Evolutionary conservation across 2,888 invertebrate species (phyloP).

Genomic region (Nycteola revayana): DNA sequence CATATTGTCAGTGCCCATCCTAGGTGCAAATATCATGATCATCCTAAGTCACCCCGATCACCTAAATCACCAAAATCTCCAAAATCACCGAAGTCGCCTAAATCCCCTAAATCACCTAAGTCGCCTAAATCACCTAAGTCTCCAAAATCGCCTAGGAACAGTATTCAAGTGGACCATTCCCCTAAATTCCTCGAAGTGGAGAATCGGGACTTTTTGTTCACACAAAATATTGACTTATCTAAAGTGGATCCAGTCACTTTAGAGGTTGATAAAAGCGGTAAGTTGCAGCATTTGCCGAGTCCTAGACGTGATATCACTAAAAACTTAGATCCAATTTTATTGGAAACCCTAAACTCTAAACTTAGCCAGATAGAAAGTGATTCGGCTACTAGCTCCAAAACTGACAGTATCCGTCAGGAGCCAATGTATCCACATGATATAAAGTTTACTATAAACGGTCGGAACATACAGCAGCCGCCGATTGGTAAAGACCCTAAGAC

Average conservation of each 20-base stretch:
- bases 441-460: constrained; percentile 76
- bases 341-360: constrained; percentile 87
- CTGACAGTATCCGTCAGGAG: constrained; percentile 85
- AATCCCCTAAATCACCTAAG: constrained; percentile 84
- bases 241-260: constrained; percentile 88
- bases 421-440: constrained; percentile 78
- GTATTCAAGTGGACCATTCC: constrained; percentile 58
- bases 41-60: constrained; percentile 76
- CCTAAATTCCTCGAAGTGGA: constrained; percentile 77
- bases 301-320: constrained; percentile 88
- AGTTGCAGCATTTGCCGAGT: constrained; percentile 84
- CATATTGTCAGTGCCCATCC: constrained; percentile 72
- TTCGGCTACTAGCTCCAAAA: constrained; percentile 88
- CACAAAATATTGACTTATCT: constrained; percentile 88
- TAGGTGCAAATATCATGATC: constrained; percentile 76
- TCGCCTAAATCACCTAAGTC: constrained; percentile 81
- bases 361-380: constrained; percentile 89
- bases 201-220: constrained; percentile 85
- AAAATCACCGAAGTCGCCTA: constrained; percentile 85
- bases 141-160: constrained; percentile 77
- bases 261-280: constrained; percentile 85
- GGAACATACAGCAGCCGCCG: constrained; percentile 64
- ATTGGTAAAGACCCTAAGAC: constrained; percentile 68
- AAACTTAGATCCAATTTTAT: constrained; percentile 84
- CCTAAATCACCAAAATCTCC: constrained; percentile 79